These are phyloP conservation scores for Corythornis cristatus DNA, from an alignment of 2,113 vertebrate genomes.

Conservation along the genomic window DNA sequence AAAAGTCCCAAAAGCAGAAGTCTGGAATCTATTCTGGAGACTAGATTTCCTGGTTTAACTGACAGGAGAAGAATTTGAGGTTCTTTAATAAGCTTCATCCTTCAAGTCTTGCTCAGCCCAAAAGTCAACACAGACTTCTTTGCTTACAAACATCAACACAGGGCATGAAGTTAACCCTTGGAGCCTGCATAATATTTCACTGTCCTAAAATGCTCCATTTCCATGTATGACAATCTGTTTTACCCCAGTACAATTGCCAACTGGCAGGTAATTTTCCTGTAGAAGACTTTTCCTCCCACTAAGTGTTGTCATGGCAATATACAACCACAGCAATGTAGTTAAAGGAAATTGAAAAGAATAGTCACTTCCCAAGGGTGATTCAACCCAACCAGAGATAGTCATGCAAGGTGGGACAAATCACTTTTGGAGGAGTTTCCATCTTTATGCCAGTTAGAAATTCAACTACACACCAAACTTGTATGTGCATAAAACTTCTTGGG, in stretches of 20 bases:
- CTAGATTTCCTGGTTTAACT: background rate
- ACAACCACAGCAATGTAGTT: background rate
- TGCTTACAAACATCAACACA: background rate
- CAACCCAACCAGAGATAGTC: background rate
- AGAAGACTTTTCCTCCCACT: conserved; percentile 4
- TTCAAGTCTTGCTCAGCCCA: background rate
- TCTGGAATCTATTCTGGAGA: background rate
- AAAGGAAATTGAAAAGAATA: conserved; percentile 22
- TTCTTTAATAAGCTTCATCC: background rate
- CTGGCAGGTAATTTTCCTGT: conserved; percentile 14
- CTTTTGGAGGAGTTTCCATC: background rate
- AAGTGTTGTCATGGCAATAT: background rate
- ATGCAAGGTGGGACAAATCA: background rate
- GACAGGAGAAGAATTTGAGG: background rate
- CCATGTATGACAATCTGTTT: background rate
- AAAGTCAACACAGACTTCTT: background rate
- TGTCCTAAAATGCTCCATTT: background rate
- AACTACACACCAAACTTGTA: background rate
- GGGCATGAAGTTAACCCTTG: background rate
- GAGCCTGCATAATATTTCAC: background rate
- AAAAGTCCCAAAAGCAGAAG: background rate
- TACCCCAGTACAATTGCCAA: background rate
- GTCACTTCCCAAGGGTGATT: background rate
- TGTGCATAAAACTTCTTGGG: background rate
- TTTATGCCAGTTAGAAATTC: conserved; percentile 15